Base-by-base conservation (phyloP, 2,113 vertebrate species). In the Agelaius tricolor region DNA sequence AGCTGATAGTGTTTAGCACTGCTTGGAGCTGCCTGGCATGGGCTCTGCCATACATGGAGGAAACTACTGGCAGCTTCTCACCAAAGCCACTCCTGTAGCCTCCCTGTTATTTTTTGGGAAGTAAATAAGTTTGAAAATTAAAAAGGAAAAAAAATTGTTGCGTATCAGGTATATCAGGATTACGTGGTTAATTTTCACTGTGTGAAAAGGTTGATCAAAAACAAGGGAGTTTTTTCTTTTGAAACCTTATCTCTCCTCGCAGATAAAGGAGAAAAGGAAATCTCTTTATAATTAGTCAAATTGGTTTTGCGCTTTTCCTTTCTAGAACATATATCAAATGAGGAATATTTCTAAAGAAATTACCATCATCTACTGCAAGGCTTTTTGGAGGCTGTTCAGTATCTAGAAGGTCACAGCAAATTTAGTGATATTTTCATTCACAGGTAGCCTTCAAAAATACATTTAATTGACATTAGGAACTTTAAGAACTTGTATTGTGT, bases 371-470 rank as follows among this genome's bases (percentile, higher is more conserved):
- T 59, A 66, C 57, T 69, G n/a, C 81, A 94, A 96, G 76, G 81
- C 37, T 95, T 94, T 90, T 80, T 83, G 93, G 84, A 81, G 80
- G 71, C n/a, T 90, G 12, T 84, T 96, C 93, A 73, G 63, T 59
- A 84, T 92, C 84, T 82, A 85, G 75, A 96, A 90, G 89, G 81
- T 83, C 63, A 74, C 57, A 89, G 84, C 47, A 57, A 97, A 96
- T 16, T 84, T 95, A 96, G 95, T 58, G 69, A 95, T 67, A 31
- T 97, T 97, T 93, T 94, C 89, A 86, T 73, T 94, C 81, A 92
- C 46, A 95, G 58, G 27, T 87, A 94, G 68, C 54, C 89, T 95
- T 98, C 95, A 96, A 94, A 97, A 96, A 44, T 43, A 87, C 66
- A 28, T 92, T 96, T 84, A 83, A 94, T 49, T 92, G 77, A 84